phyloP scores from a whole-genome alignment of 2,113 vertebrate species.

The Rhegmatorhina hoffmannsi region DNA sequence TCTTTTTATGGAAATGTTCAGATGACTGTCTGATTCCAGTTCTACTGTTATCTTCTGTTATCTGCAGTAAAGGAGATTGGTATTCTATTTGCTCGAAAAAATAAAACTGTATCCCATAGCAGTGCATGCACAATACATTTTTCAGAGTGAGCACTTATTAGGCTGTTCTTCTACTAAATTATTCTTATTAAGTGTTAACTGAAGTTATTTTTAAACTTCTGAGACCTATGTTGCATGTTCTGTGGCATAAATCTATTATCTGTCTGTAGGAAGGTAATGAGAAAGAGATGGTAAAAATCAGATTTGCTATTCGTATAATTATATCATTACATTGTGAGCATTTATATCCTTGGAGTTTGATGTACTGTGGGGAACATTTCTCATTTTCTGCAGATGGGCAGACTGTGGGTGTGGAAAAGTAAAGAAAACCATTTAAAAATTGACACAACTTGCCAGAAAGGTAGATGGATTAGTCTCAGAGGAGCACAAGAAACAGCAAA shows the following conservation, averaged over 20 bases:
- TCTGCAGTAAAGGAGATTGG: neutral
- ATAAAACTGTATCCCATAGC: neutral
- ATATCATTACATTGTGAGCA: neutral
- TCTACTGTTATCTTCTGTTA: neutral
- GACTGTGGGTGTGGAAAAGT: neutral
- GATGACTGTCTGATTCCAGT: neutral
- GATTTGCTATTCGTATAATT: neutral
- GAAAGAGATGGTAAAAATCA: neutral
- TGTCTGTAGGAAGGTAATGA: neutral
- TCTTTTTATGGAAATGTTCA: neutral
- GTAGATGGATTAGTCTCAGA: constrained; percentile 9
- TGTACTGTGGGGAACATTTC: neutral
- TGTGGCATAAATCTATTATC: neutral
- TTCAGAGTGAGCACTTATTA: neutral
- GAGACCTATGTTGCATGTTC: neutral
- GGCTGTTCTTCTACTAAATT: neutral
- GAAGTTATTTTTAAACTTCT: neutral
- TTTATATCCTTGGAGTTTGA: neutral
- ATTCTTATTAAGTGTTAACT: neutral
- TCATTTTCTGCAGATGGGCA: neutral
- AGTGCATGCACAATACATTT: neutral
- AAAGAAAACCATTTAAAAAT: constrained; percentile 12
- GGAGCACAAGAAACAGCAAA: neutral
- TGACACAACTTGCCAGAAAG: neutral
- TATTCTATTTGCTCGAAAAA: neutral